phyloP scores from a whole-genome alignment of 2,113 vertebrate genomes.

The Halcyon senegalensis region DNA sequence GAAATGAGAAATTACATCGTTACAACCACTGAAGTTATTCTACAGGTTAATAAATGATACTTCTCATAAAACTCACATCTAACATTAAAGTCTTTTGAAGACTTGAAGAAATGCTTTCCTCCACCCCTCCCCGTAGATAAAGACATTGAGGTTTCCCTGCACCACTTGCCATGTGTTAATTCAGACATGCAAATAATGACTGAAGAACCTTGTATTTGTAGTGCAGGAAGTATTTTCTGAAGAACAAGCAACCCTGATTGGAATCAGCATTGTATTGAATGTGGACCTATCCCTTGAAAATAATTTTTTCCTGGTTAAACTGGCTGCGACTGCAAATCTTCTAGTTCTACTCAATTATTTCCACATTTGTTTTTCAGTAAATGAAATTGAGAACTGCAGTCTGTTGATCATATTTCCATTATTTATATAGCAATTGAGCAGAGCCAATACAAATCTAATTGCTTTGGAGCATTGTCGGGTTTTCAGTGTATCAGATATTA shows the following conservation, averaged over 20 bases:
- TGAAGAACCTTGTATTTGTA: background rate
- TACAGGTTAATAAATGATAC: background rate
- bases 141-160: background rate
- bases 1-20: background rate
- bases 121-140: background rate
- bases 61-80: background rate
- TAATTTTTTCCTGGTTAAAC: background rate
- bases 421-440: background rate
- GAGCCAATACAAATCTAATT: background rate
- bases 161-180: background rate
- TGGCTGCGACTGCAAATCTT: background rate
- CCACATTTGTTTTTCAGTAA: background rate
- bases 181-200: slow-evolving; percentile 43
- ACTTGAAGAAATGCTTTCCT: background rate
- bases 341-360: background rate
- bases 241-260: background rate
- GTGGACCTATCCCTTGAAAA: background rate
- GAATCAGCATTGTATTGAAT: background rate
- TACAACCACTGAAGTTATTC: background rate
- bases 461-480: background rate
- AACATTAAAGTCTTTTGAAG: background rate
- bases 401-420: background rate
- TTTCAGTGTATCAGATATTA: background rate
- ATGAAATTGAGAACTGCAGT: background rate
- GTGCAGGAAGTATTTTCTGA: background rate